These are phyloP conservation scores for Harpagus bidentatus DNA, from an alignment of 2,113 vertebrate genomes.

Conservation along the genomic window DNA sequence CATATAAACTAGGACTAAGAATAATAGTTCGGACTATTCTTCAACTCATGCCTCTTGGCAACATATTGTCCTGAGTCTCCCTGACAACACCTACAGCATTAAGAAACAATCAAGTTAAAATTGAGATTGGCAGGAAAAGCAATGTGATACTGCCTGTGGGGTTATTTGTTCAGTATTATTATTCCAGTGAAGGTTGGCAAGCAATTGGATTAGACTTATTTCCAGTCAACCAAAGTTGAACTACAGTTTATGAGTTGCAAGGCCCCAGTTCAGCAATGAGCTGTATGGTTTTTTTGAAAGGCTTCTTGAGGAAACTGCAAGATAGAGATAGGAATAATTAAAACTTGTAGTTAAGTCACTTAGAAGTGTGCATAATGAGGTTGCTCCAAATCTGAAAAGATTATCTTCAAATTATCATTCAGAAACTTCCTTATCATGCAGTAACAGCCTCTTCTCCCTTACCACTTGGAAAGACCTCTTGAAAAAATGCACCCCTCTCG, in stretches of 20 bases:
- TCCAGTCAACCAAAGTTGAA: neutral
- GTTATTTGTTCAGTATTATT: constrained; percentile 34
- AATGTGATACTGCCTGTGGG: neutral
- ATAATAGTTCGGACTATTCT: neutral
- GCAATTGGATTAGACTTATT: constrained; percentile 10
- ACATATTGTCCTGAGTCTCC: neutral
- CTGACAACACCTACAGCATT: neutral
- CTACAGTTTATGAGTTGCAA: neutral
- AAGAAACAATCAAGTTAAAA: constrained; percentile 49
- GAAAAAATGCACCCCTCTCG: neutral
- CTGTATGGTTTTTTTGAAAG: neutral
- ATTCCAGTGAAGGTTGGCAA: neutral
- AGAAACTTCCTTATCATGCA: neutral
- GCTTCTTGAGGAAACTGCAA: neutral
- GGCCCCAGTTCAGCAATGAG: neutral
- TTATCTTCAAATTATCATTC: constrained; percentile 27
- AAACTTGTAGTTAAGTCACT: neutral
- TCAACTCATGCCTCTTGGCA: neutral
- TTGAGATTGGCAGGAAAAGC: constrained; percentile 35
- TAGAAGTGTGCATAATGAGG: neutral
- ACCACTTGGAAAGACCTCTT: neutral
- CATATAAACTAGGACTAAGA: neutral
- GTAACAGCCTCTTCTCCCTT: neutral
- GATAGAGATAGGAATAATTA: neutral
- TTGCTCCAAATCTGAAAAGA: constrained; percentile 3